Evolutionary conservation across 2,888 invertebrate genomes (phyloP), one percentile per base, ranked within the genome.

Genomic region (Acronicta alni): DNA sequence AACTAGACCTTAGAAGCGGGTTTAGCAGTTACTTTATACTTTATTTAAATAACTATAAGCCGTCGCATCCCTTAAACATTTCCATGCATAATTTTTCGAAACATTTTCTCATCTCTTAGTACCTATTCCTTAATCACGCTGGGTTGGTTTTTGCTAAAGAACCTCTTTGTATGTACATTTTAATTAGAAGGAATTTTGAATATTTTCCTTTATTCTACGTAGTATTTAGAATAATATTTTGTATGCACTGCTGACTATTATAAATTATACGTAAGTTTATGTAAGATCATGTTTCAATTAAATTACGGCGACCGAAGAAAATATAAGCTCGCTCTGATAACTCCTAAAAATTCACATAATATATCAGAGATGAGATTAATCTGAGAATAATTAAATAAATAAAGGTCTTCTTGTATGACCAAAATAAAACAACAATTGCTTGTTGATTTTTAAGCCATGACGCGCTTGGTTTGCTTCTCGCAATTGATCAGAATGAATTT

Each of bases 11-110:
- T 26, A 26, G 26, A 1, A 26, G 10, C 1, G 1, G 7, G 10
- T 26, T 12, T 12, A 30, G 3, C 42, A 38, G 61, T 67, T 42
- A 64, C 61, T 67, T 64, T 67, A 61, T 67, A 61, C 62, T 46
- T 53, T 67, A 61, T 67, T 53, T 53, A 61, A 67, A 67, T 65
- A 61, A 67, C 46, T 30, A 12, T 46, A 67, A 67, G 68, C 55
- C 18, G 30, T 39, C 39, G 44, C 48, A 47, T 47, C 39, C 39
- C 63, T 55, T 41, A 44, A 45, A 65, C 47, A 55, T 55, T 65
- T 55, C 44, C 39, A 30, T 48, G 44, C 30, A 68, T 45, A 68
- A 54, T 61, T 44, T 45, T 54, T 37, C n/a, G 17, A 30, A 23
- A 18, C 12, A 45, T 55, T 65, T 54, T 48, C 38, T 45, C 54